These are phyloP conservation scores for Diadromus collaris DNA, from an alignment of 2,888 invertebrate genomes.

Conservation along the genomic window DNA sequence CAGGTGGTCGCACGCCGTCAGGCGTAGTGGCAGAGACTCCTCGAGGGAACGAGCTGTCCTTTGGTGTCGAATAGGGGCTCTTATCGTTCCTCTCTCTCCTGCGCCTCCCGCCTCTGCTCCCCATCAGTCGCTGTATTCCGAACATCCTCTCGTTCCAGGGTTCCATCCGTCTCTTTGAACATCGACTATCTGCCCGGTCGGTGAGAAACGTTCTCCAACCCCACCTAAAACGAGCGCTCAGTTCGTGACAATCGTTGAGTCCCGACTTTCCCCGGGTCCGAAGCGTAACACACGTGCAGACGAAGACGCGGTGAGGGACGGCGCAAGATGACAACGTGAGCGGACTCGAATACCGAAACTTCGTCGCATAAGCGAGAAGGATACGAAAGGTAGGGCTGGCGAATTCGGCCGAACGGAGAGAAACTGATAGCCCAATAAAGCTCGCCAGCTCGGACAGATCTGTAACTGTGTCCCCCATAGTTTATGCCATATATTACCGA, in stretches of 20 bases:
- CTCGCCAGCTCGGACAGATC: constrained; percentile 11
- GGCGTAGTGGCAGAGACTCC: constrained; percentile 39
- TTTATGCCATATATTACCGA: constrained; percentile 6
- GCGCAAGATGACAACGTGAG: constrained; percentile 30
- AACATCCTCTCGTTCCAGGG: constrained; percentile 19
- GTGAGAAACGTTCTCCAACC: constrained; percentile 10
- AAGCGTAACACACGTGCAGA: constrained; percentile 26
- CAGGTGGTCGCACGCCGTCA: constrained; percentile 16
- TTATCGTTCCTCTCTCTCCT: constrained; percentile 56
- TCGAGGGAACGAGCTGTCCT: constrained; percentile 50
- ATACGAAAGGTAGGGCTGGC: constrained; percentile 23
- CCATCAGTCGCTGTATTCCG: constrained; percentile 32
- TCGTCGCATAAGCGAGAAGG: constrained; percentile 16
- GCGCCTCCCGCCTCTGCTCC: constrained; percentile 12
- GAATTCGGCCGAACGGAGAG: constrained; percentile 24
- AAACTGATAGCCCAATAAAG: constrained; percentile 31
- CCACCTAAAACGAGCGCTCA: constrained; percentile 6
- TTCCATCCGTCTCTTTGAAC: constrained; percentile 45
- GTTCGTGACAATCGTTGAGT: constrained; percentile 41
- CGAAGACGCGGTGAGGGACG: constrained; percentile 3
- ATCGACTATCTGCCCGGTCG: constrained; percentile 37
- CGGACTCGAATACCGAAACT: constrained; percentile 49
- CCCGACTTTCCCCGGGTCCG: constrained; percentile 23
- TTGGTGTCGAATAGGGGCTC: constrained; percentile 50
- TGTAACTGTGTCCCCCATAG: constrained; percentile 13